A percentile compares a stretch with the other conserved stretches of the same genome.
Conservation (phyloP, 2,888 invertebrate species). For the Diplolepis rosae region DNA sequence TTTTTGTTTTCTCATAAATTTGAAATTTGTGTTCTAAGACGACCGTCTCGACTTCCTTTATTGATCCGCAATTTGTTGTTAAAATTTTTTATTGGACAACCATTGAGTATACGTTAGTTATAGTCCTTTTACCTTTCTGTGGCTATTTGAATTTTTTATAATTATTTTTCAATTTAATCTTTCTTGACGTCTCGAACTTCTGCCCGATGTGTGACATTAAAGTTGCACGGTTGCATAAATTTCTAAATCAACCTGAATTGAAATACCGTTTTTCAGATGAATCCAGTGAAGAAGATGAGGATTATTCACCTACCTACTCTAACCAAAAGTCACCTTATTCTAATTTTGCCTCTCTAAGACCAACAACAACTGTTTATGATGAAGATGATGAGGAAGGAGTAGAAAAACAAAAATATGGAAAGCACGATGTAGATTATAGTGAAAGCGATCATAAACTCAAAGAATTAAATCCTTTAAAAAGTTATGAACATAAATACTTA, state of each 20-base stretch:
- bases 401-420: constrained; percentile 52
- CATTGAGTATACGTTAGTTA: no score
- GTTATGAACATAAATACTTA: constrained; percentile 44
- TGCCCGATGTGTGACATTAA: constrained; percentile 60
- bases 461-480: no score
- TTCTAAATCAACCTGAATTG: neutral
- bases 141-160: no score
- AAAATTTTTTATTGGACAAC: no score
- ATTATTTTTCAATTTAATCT: no score
- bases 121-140: no score
- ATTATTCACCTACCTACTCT: constrained; percentile 17
- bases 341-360: constrained; percentile 37
- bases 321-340: constrained; percentile 24
- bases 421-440: constrained; percentile 46
- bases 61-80: no score
- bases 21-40: no score
- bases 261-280: constrained; percentile 37
- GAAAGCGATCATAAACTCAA: no score
- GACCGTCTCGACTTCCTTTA: no score
- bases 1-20: no score
- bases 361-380: constrained; percentile 31
- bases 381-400: constrained; percentile 55
- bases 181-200: no score
- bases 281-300: constrained; percentile 48
- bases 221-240: constrained; percentile 56